A percentile compares a stretch with the other conserved stretches of the same genome.
Conservation (phyloP, 2,113 vertebrate species). For the Siniperca knerii region DNA sequence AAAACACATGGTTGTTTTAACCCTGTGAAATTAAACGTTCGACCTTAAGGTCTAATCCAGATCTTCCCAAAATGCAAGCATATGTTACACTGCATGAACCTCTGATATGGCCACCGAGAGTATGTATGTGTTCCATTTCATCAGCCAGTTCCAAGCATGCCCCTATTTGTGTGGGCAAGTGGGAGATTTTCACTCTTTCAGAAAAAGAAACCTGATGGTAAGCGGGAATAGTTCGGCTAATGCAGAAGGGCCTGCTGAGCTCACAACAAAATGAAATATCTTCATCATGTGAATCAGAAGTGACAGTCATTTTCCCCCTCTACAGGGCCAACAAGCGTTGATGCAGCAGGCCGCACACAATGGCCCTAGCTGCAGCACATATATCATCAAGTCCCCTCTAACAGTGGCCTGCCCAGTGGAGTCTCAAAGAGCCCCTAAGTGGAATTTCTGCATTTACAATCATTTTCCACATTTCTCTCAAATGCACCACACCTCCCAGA, state of each 20-base stretch:
- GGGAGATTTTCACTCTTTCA: not conserved
- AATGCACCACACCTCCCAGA: slow-evolving; percentile 32
- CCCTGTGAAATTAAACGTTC: slow-evolving; percentile 45
- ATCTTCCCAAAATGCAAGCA: slow-evolving; percentile 42
- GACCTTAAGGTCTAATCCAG: slow-evolving; percentile 21
- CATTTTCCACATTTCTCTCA: slow-evolving; percentile 59
- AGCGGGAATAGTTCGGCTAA: slow-evolving; percentile 19
- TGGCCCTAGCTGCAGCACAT: slow-evolving; percentile 57
- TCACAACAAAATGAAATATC: slow-evolving; percentile 52
- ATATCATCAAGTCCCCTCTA: slow-evolving; percentile 67
- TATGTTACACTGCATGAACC: slow-evolving; percentile 1
- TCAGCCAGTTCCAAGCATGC: not conserved
- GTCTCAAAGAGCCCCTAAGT: slow-evolving; percentile 27
- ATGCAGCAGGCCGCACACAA: slow-evolving; percentile 72
- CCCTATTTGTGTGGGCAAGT: not conserved
- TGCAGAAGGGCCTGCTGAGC: slow-evolving; percentile 35
- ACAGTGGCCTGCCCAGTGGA: slow-evolving; percentile 40
- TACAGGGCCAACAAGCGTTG: slow-evolving; percentile 27
- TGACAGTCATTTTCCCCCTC: slow-evolving; percentile 46
- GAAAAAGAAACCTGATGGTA: slow-evolving; percentile 3
- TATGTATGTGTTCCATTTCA: not conserved
- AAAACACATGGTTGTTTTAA: slow-evolving; percentile 61
- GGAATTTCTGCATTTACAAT: slow-evolving; percentile 61
- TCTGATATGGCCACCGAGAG: not conserved
- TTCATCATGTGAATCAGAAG: slow-evolving; percentile 65